Evolutionary conservation across 2,888 invertebrate species (phyloP).

Genomic region (Bombylius discolor): DNA sequence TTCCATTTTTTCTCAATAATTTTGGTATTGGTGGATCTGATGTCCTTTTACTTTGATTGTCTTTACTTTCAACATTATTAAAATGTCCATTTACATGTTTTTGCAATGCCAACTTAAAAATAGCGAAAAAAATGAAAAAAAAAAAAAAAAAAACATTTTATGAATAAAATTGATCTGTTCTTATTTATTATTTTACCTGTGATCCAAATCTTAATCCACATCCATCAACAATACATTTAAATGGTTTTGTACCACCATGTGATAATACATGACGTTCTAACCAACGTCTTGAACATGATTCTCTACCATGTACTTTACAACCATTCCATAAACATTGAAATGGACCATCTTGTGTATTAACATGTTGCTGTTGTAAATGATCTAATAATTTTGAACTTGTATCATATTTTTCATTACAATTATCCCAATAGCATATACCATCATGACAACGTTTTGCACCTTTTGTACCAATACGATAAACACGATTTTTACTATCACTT

Average conservation of each 20-base stretch:
- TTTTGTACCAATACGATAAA: slow-evolving; percentile 31
- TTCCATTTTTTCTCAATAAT: slow-evolving; percentile 72
- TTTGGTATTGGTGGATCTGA: slow-evolving; percentile 65
- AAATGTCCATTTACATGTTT: slow-evolving; percentile 92
- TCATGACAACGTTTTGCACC: slow-evolving; percentile 35
- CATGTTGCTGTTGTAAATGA: slow-evolving; percentile 76
- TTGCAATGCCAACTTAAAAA: slow-evolving; percentile 52
- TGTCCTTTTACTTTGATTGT: slow-evolving; percentile 50
- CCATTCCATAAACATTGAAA: slow-evolving; percentile 87
- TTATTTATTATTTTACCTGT: slow-evolving; percentile 45
- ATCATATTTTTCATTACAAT: slow-evolving; percentile 66
- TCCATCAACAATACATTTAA: slow-evolving; percentile 89
- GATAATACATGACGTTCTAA: slow-evolving; percentile 82
- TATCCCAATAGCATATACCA: slow-evolving; percentile 65
- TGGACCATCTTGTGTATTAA: slow-evolving; percentile 72
- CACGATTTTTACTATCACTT: slow-evolving; percentile 19
- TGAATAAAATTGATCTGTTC: background rate
- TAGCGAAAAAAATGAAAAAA: background rate
- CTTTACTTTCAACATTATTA: slow-evolving; percentile 42
- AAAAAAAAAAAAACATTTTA: background rate
- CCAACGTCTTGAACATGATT: slow-evolving; percentile 87
- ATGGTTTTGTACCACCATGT: slow-evolving; percentile 87
- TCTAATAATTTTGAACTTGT: slow-evolving; percentile 70
- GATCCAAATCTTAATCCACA: slow-evolving; percentile 80
- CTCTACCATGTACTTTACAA: slow-evolving; percentile 87